These are phyloP conservation scores for Chorisops tibialis DNA, from an alignment of 2,888 invertebrate genomes.

Conservation along the genomic window DNA sequence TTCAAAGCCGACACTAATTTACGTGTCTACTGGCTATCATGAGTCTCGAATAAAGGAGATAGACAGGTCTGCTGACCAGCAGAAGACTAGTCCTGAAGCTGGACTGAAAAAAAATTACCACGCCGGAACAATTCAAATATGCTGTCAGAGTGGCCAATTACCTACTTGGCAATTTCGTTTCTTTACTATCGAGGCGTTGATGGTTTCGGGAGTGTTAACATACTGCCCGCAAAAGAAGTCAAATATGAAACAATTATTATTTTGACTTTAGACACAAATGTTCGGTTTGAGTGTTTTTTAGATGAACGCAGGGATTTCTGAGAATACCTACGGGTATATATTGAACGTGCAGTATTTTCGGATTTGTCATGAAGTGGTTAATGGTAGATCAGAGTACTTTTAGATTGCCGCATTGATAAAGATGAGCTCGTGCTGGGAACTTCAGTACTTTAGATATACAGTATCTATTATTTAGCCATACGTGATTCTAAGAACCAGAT, in stretches of 20 bases:
- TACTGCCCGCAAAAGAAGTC: conserved; percentile 4
- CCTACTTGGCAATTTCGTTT: conserved; percentile 10
- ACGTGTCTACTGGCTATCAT: conserved; percentile 13
- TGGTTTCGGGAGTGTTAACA: conserved; percentile 8
- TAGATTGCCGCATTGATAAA: neutral
- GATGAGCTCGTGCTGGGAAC: neutral
- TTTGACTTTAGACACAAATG: too few relatives aligned
- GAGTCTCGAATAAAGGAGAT: neutral
- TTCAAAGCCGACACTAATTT: conserved; percentile 8
- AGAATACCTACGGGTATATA: too few relatives aligned
- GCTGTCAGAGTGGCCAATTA: conserved; percentile 24
- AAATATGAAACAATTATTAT: conserved; percentile 18
- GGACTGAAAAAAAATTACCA: neutral
- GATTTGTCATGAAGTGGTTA: too few relatives aligned
- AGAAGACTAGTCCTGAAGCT: neutral
- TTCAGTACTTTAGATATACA: neutral
- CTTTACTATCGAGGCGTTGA: neutral
- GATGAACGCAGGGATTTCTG: too few relatives aligned
- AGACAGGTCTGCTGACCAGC: conserved; percentile 3
- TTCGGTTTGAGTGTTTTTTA: too few relatives aligned
- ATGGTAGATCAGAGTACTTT: too few relatives aligned
- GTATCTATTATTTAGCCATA: too few relatives aligned
- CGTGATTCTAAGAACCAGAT: too few relatives aligned
- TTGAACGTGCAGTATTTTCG: too few relatives aligned
- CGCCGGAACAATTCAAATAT: conserved; percentile 14